phyloP scores from a whole-genome alignment of 2,888 invertebrate species.

The Pseudeuparius sepicola region DNA sequence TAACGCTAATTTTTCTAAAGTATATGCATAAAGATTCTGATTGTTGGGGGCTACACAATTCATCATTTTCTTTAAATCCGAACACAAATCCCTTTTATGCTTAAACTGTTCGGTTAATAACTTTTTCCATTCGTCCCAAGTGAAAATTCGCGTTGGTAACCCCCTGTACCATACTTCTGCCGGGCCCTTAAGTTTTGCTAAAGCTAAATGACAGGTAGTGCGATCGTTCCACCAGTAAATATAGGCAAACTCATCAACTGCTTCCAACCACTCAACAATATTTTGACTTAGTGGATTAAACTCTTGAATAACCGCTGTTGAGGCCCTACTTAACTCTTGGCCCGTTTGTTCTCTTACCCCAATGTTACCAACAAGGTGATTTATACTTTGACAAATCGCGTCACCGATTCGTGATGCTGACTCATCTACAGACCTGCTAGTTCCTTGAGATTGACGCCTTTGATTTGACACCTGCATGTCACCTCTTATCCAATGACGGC shows the following conservation, averaged over 20 bases:
- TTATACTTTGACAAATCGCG: too few species aligned
- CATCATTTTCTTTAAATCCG: slow-evolving; percentile 8
- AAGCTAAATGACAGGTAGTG: slow-evolving; percentile 13
- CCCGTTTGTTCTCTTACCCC: too few species aligned
- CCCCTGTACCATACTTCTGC: slow-evolving; percentile 18
- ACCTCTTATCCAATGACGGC: too few species aligned
- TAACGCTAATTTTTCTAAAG: slow-evolving; percentile 13
- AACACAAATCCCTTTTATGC: slow-evolving; percentile 14
- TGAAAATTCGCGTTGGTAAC: slow-evolving; percentile 16
- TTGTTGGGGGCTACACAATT: background rate
- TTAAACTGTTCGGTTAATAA: slow-evolving; percentile 16
- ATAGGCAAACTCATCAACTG: slow-evolving; percentile 16
- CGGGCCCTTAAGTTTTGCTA: slow-evolving; percentile 16
- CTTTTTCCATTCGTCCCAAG: slow-evolving; percentile 17
- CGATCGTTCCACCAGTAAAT: slow-evolving; percentile 16
- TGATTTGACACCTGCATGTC: too few species aligned
- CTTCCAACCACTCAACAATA: slow-evolving; percentile 16
- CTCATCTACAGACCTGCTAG: too few species aligned
- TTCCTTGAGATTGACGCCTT: too few species aligned
- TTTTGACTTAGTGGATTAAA: slow-evolving; percentile 17
- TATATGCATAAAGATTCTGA: slow-evolving; percentile 9
- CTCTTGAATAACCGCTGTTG: slow-evolving; percentile 13
- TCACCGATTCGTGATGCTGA: too few species aligned
- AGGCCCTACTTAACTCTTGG: too few species aligned
- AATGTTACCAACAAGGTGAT: too few species aligned